Evolutionary conservation across 2,888 invertebrate genomes (phyloP), one percentile per base, ranked within the genome.

Genomic region (Phytoseiulus persimilis): DNA sequence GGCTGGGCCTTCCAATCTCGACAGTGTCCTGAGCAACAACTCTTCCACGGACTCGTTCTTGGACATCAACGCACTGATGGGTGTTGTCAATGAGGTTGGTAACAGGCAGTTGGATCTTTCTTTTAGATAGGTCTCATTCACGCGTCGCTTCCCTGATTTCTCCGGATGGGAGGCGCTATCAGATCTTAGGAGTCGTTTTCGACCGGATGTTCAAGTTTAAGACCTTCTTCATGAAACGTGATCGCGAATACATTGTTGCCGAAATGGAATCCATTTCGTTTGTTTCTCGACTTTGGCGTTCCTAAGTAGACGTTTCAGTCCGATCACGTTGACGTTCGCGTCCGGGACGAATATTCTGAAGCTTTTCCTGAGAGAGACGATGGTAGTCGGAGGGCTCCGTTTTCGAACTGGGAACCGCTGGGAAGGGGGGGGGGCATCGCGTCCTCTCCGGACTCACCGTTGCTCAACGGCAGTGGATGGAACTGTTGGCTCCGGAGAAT

Each of bases 41-140:
- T 87, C 87, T 6, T 39, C 87, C 11, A 9, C 87, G 33, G 87
- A 87, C 31, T 87, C 87, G 6, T 87, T 87, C 33, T 39, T 87
- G 39, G 87, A 87, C 31, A 65, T 65, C 14, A 65, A 65, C 65
- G 87, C 87, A 23, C 87, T 87, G 2, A 87, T 87, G 87, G 87
- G 45, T n/a, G 87, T 87, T 9, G 87, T 87, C 14, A 45, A 33
- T 23, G 87, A 87, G 32, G 87, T 87, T 87, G 32, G 28, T 87
- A 6, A 65, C 23, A 65, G 65, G 39, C 39, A 39, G 3, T 9
- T 39, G 39, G 9, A 39, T 39, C 39, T 39, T 18, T 65, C 18
- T 23, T 23, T 65, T 65, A 18, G 2, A 65, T 65, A 65, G 11
- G 28, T 65, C 18, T 23, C 18, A 11, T 6, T 23, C 65, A 65